phyloP scores from a whole-genome alignment of 2,797 vertebrate species.

The Orestias chungarensis region DNA sequence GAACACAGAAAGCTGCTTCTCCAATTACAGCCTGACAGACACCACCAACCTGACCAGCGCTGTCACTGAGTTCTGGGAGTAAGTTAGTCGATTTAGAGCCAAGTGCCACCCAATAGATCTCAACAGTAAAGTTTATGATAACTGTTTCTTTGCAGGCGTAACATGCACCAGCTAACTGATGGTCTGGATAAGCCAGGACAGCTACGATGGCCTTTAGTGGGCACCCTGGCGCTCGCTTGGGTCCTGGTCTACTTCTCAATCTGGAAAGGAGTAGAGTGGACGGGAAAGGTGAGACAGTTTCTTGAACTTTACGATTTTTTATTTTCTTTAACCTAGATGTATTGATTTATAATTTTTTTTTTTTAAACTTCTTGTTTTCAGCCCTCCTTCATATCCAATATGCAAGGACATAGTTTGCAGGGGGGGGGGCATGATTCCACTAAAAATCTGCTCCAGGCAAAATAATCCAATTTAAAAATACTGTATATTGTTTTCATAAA shows the following conservation, averaged over 20 bases:
- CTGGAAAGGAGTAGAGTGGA: constrained; percentile 97
- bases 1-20: constrained; percentile 91
- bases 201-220: constrained; percentile 89
- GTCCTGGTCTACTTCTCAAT: constrained; percentile 94
- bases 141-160: constrained; percentile 77
- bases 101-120: not conserved
- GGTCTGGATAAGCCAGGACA: constrained; percentile 88
- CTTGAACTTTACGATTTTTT: no score
- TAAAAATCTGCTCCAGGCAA: no score
- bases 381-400: not conserved
- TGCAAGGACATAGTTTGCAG: no score
- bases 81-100: constrained; percentile 54
- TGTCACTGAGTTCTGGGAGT: constrained; percentile 96
- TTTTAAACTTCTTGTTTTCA: no score
- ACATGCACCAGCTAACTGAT: constrained; percentile 88
- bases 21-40: constrained; percentile 89
- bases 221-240: constrained; percentile 88
- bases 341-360: not conserved
- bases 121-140: no score
- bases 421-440: no score
- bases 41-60: constrained; percentile 90
- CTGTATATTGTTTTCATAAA: no score
- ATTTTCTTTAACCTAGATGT: not conserved
- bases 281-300: constrained; percentile 84
- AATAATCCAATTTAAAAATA: no score